These are phyloP conservation scores for Neotragus moschatus DNA, from an alignment of 2,113 vertebrate species.

Conservation along the genomic window DNA sequence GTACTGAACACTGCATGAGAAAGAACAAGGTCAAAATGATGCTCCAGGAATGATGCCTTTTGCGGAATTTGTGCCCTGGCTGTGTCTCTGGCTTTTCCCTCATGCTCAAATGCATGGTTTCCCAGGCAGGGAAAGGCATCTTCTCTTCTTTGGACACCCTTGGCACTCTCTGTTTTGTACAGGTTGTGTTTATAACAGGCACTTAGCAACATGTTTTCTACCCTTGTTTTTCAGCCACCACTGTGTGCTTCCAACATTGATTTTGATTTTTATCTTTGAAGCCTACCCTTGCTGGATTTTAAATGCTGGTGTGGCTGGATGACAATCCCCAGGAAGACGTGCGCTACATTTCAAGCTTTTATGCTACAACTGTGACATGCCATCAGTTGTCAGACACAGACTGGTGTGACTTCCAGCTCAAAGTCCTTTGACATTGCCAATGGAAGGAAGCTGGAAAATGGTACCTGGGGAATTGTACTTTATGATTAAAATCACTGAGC, in stretches of 20 bases:
- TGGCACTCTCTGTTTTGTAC: not conserved
- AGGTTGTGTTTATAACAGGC: conserved; percentile 22
- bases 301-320: not conserved
- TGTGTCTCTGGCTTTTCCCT: not conserved
- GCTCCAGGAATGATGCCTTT: not conserved
- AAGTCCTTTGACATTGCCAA: conserved; percentile 23
- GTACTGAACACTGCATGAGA: not conserved
- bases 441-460: not conserved
- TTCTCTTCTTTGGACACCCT: not conserved
- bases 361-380: conserved; percentile 3
- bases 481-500: conserved; percentile 40
- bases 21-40: not conserved
- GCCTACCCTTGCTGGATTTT: conserved; percentile 40
- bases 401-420: conserved; percentile 25
- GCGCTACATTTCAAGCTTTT: not conserved
- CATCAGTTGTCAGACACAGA: conserved; percentile 21
- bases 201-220: conserved; percentile 1
- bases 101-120: not conserved
- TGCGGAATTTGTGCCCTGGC: not conserved
- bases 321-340: not conserved
- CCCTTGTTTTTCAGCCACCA: not conserved
- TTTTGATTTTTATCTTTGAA: conserved; percentile 20
- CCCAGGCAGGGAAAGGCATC: not conserved
- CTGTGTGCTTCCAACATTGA: not conserved
- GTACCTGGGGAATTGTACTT: conserved; percentile 38